These are phyloP conservation scores for Ianthella basta DNA, from an alignment of 37 sponge, comb jelly and placozoan species.

Conservation along the genomic window DNA sequence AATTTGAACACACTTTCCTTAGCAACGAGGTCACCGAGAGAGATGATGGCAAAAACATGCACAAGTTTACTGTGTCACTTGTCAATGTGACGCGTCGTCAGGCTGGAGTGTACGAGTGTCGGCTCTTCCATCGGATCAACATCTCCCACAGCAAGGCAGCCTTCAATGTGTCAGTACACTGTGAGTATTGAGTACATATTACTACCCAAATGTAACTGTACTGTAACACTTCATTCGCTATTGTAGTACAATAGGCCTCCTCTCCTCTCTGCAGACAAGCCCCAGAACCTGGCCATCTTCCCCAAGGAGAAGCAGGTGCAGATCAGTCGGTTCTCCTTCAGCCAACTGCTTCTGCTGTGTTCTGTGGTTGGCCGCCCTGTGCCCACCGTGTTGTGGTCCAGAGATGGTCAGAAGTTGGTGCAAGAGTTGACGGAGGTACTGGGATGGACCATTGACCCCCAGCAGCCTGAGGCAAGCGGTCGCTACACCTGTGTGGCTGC, in stretches of 20 bases:
- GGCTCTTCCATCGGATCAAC: constrained; percentile 15
- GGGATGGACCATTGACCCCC: background rate
- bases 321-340: background rate
- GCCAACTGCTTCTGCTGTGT: background rate
- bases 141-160: background rate
- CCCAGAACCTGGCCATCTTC: constrained; percentile 9
- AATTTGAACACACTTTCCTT: background rate
- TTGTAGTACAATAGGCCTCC: too few relatives aligned
- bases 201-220: too few relatives aligned
- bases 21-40: background rate
- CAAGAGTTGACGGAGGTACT: background rate
- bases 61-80: constrained; percentile 1
- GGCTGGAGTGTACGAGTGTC: constrained; percentile 16
- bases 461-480: background rate
- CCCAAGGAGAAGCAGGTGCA: background rate
- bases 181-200: background rate
- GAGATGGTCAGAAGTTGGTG: background rate
- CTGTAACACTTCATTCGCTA: too few relatives aligned
- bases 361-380: constrained; percentile 9
- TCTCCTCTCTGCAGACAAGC: background rate
- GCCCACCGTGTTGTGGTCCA: constrained; percentile 13
- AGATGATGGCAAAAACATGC: background rate
- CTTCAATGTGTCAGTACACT: constrained; percentile 28
- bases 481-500: constrained; percentile 1
- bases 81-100: background rate